phyloP scores from a whole-genome alignment of 2,888 invertebrate genomes.

The Dioctria rufipes region DNA sequence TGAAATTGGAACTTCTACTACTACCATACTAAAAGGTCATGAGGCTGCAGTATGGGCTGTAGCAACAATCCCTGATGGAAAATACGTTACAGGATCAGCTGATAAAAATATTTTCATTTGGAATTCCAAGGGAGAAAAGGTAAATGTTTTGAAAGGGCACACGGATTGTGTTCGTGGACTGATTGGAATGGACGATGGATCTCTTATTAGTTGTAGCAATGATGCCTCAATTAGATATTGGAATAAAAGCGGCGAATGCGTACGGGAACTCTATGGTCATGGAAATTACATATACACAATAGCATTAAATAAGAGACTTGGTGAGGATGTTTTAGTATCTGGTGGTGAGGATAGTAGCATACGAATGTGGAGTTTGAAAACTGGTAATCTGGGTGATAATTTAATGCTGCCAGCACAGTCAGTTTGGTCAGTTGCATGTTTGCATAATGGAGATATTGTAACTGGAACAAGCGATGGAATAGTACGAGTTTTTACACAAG shows the following conservation, averaged over 20 bases:
- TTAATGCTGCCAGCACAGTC: slow-evolving; percentile 83
- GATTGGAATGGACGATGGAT: slow-evolving; percentile 78
- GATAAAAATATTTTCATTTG: slow-evolving; percentile 92
- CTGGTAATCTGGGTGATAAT: slow-evolving; percentile 66
- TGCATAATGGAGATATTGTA: slow-evolving; percentile 91
- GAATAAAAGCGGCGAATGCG: slow-evolving; percentile 84
- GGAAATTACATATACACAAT: slow-evolving; percentile 88
- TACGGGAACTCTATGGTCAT: slow-evolving; percentile 85
- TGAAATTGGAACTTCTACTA: slow-evolving; percentile 72
- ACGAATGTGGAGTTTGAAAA: slow-evolving; percentile 79
- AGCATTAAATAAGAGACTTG: slow-evolving; percentile 74
- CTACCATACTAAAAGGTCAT: slow-evolving; percentile 79
- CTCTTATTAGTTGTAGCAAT: slow-evolving; percentile 93
- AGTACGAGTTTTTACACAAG: slow-evolving; percentile 87
- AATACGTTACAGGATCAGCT: slow-evolving; percentile 87
- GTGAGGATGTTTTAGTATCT: slow-evolving; percentile 80
- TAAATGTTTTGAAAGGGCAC: slow-evolving; percentile 83
- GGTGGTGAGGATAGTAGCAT: slow-evolving; percentile 92
- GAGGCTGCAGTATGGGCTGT: slow-evolving; percentile 91
- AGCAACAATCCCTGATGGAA: slow-evolving; percentile 74
- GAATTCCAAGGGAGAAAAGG: slow-evolving; percentile 79
- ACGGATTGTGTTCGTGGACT: slow-evolving; percentile 92
- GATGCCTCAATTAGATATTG: slow-evolving; percentile 91
- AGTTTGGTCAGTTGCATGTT: slow-evolving; percentile 87
- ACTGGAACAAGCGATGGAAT: slow-evolving; percentile 91